These are phyloP conservation scores for Uromys caudimaculatus DNA, from an alignment of 2,797 vertebrate species.

Conservation along the genomic window DNA sequence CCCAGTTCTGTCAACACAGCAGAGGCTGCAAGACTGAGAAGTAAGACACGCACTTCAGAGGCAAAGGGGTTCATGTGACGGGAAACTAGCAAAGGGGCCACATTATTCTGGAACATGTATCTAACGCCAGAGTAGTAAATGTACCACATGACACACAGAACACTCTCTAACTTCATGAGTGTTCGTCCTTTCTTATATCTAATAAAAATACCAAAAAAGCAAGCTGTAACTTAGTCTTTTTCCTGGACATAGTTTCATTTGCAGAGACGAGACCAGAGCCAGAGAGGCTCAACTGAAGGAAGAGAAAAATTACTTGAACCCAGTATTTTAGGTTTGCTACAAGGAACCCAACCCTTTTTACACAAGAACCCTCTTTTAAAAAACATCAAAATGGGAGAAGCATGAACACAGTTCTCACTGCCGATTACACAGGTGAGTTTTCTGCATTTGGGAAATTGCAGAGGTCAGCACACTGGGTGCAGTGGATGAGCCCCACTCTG, in stretches of 20 bases:
- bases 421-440: background rate
- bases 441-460: background rate
- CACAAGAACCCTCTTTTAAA: background rate
- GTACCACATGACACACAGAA: background rate
- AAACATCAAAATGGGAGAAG: background rate
- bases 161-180: conserved; percentile 1
- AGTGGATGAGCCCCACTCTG: background rate
- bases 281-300: conserved; percentile 13
- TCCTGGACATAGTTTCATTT: conserved; percentile 20
- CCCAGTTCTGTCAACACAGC: background rate
- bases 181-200: conserved; percentile 21
- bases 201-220: conserved; percentile 11
- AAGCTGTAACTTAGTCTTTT: conserved; percentile 31
- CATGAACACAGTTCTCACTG: background rate
- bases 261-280: conserved; percentile 48
- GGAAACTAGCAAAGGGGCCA: background rate
- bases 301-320: background rate
- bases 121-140: conserved; percentile 52
- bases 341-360: conserved; percentile 29
- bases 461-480: background rate
- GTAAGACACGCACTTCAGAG: background rate
- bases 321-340: conserved; percentile 24
- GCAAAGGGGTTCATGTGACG: background rate
- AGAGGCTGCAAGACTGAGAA: background rate
- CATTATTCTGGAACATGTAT: conserved; percentile 10